phyloP scores from a whole-genome alignment of 2,888 invertebrate genomes.

The Lutraria lutraria region DNA sequence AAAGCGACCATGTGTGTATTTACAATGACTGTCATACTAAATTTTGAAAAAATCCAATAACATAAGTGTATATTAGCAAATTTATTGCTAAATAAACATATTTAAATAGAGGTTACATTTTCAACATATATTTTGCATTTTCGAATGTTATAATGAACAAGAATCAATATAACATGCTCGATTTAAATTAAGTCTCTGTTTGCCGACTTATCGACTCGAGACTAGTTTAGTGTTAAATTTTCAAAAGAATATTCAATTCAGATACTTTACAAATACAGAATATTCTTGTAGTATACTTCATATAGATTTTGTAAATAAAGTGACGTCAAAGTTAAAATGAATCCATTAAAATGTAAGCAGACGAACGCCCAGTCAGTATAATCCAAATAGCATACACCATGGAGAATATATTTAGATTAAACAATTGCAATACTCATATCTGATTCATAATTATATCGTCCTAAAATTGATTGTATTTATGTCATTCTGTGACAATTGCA shows the following conservation, averaged over 20 bases:
- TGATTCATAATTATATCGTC: too few relatives aligned
- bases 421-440: too few relatives aligned
- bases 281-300: neutral
- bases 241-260: neutral
- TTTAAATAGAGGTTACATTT: neutral
- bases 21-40: too few relatives aligned
- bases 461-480: too few relatives aligned
- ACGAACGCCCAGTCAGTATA: neutral
- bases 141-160: neutral
- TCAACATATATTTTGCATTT: neutral
- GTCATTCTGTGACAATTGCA: too few relatives aligned
- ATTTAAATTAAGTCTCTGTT: constrained; percentile 38
- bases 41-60: too few relatives aligned
- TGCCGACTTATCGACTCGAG: neutral
- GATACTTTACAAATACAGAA: neutral
- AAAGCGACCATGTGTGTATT: too few relatives aligned
- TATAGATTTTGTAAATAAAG: neutral
- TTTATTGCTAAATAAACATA: neutral
- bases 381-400: neutral
- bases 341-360: neutral
- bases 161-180: neutral
- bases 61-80: too few relatives aligned
- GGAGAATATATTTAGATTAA: too few relatives aligned
- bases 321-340: constrained; percentile 12
- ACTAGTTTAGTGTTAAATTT: neutral